A percentile compares a stretch with the other conserved stretches of the same genome.
phyloP scores from a whole-genome alignment of 92 coral and sea anemone species.

The Phenganax subtilis region DNA sequence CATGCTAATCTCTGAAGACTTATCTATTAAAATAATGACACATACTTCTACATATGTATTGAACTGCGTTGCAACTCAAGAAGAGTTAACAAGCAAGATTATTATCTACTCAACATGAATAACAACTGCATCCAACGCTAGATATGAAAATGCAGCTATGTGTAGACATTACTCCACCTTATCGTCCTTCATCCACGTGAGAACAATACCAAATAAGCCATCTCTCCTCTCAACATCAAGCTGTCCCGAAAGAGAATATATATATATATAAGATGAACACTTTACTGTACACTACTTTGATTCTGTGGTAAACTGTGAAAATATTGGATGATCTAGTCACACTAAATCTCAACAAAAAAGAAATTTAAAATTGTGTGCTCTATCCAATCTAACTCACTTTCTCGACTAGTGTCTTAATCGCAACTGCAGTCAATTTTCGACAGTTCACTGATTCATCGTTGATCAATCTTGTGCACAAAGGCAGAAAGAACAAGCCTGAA shows the following conservation, averaged over 20 bases:
- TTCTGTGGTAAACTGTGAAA: not conserved
- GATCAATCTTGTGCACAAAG: constrained; percentile 81
- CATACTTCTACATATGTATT: no score
- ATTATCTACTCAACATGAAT: not conserved
- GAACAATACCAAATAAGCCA: constrained; percentile 63
- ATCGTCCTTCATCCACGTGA: constrained; percentile 68
- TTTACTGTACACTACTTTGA: not conserved
- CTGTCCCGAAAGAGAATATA: constrained; percentile 39
- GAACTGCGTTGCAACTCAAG: no score
- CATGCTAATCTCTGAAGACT: constrained; percentile 70
- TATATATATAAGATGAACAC: not conserved
- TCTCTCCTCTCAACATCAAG: constrained; percentile 86
- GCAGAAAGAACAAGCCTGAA: constrained; percentile 88
- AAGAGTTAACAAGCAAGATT: not conserved
- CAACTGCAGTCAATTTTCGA: constrained; percentile 76
- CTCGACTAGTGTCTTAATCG: constrained; percentile 67
- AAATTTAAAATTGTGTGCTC: no score
- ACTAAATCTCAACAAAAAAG: not conserved
- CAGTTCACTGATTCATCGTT: constrained; percentile 92
- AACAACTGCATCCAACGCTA: not conserved
- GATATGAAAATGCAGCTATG: not conserved
- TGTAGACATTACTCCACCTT: constrained; percentile 51
- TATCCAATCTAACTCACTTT: constrained; percentile 49
- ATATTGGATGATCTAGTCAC: not conserved
- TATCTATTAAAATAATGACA: constrained; percentile 42